These are phyloP conservation scores for Penaeus indicus DNA, from an alignment of 1,140 invertebrate species.

Conservation along the genomic window DNA sequence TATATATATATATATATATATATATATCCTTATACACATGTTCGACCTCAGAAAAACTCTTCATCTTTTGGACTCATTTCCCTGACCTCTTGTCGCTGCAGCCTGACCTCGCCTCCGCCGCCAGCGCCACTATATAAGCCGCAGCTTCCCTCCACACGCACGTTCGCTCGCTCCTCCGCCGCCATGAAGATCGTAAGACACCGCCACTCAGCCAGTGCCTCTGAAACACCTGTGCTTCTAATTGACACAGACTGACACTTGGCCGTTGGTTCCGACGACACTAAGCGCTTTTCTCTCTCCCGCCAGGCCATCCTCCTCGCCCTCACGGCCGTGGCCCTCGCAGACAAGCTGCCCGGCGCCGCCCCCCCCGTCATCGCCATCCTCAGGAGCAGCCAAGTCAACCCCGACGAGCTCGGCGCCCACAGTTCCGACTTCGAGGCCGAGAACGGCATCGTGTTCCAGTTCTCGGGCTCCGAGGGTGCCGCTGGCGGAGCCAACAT, in stretches of 20 bases:
- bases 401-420: conserved; percentile 13
- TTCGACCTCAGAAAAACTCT: too few relatives aligned
- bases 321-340: neutral
- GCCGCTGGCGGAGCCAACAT: neutral
- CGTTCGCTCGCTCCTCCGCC: too few relatives aligned
- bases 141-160: too few relatives aligned
- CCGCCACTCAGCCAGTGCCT: too few relatives aligned
- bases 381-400: neutral
- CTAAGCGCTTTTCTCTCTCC: neutral
- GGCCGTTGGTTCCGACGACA: neutral
- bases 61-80: too few relatives aligned
- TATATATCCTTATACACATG: too few relatives aligned
- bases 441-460: conserved; percentile 15
- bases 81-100: too few relatives aligned
- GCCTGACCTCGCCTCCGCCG: too few relatives aligned
- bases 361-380: neutral
- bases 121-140: too few relatives aligned
- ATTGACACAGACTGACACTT: neutral
- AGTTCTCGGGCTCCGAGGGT: conserved; percentile 7
- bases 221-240: too few relatives aligned
- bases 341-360: neutral
- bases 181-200: too few relatives aligned
- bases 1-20: conserved; percentile 8
- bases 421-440: conserved; percentile 24
- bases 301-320: neutral